Base-by-base conservation (phyloP, 2,797 vertebrate genomes). In the Synanceia verrucosa region DNA sequence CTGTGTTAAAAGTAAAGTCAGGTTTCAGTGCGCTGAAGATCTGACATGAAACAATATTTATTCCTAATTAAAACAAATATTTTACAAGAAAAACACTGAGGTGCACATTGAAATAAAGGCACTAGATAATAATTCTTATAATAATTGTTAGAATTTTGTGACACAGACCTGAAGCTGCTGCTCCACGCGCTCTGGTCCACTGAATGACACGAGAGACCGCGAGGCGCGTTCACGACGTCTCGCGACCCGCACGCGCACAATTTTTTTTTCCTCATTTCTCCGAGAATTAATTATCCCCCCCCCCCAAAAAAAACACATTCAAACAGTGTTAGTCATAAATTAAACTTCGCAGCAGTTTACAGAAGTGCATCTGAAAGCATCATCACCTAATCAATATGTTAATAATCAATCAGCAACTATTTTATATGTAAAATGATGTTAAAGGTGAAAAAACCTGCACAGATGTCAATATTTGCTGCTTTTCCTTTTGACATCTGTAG, bases 161-260 rank as follows among this genome's bases (percentile, higher is more conserved):
- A 21, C 0, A 70, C 72, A 16, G 39, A 81, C 74, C 82, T 78
- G 78, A 31, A 41, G 46, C 60, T 59, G 70, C 70, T 53, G 0
- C 68, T 63, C 14, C 53, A 1, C 58, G 28, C 66, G 70, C 65
- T 24, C 60, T 1, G 33, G 24, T 41, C 31, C 53, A 7, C 70
- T 6, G 48, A 75, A 10, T 37, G 62, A 37, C 5, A 4, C 9
- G 0, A 2, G 2, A n/a, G 56, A 28, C 8, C 47, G 41, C 41
- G 56, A 65, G 59, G 68, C 68, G 47, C 68, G 44, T 37, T 58
- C 56, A 52, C 37, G 24, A 37, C 9, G 4, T 0, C 19, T 1
- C 10, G 6, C 6, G 4, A 29, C 18, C 16, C 2, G 13, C 39
- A 14, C 48, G 3, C 24, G 4, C 56, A 1, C 52, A 33, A 11